Base-by-base conservation (phyloP, 2,113 vertebrate genomes). In the Reinhardtius hippoglossoides region DNA sequence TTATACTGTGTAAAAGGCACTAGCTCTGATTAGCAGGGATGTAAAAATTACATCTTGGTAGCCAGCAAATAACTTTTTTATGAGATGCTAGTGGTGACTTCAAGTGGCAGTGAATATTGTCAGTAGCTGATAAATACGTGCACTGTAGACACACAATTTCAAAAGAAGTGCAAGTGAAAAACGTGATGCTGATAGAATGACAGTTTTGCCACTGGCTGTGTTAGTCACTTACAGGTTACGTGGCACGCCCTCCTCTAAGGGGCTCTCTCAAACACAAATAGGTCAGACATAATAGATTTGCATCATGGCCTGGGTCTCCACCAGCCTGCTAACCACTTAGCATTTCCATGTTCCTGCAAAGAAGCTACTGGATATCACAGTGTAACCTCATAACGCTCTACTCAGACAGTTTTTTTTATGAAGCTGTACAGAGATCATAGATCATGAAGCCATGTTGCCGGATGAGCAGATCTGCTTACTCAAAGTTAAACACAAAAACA, bases 261-360 rank as follows among this genome's bases (percentile, higher is more conserved):
- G 24, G 44, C 31, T 69, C 26, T 62, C 57, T 74, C 52, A 78
- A 78, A 84, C 81, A 67, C 78, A 86, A 85, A 81, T 62, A 71
- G 76, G 81, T 89, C 74, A 86, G 63, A 81, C 23, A 67, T 79
- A 83, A 90, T 77, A 40, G 71, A 79, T 31, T 31, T 31, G 31
- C 31, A 31, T 31, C 31, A 31, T 31, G 5, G 31, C 31, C 31
- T 31, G 31, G 31, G 31, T 31, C 6, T 31, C 31, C 31, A 27
- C 5, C 27, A 27, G 27, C 27, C 27, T 27, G 24, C 2, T 27
- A 27, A 27, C 27, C 27, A 27, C 55, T 76, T 65, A 69, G 21
- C 24, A 72, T 67, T 70, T 46, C 48, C 40, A n/a, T 61, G 74
- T 10, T 56, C n/a, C 21, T 48, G 35, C 54, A 86, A 61, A 80